Conservation (phyloP, 2,113 vertebrate species). For the Parus major region DNA sequence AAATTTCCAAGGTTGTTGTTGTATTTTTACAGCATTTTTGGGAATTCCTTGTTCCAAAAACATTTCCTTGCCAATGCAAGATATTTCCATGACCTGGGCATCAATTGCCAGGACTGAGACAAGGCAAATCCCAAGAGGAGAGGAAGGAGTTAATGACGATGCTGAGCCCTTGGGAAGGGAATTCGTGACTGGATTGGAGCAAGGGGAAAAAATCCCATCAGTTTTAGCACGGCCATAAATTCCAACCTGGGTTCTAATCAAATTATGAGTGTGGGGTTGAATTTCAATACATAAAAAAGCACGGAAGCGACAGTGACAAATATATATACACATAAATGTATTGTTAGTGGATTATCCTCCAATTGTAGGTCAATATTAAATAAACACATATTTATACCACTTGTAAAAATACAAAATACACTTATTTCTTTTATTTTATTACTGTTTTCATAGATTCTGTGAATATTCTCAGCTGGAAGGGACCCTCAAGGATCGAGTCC, state of each 20-base stretch:
- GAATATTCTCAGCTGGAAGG: not conserved
- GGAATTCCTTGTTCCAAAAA: not conserved
- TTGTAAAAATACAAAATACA: not conserved
- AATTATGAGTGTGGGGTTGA: not conserved
- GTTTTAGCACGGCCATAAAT: not conserved
- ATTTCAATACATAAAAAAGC: not conserved
- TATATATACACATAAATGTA: not conserved
- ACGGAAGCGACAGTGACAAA: not conserved
- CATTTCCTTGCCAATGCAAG: not conserved
- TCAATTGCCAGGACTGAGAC: not conserved
- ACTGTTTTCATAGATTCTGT: rapidly evolving
- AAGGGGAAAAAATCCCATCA: not conserved
- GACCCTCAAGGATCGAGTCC: not conserved
- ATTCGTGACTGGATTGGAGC: not conserved
- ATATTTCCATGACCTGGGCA: not conserved
- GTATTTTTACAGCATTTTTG: not conserved
- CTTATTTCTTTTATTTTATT: not conserved
- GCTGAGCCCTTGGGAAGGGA: not conserved
- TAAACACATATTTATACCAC: not conserved
- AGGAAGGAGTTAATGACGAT: not conserved
- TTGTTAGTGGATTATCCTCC: not conserved
- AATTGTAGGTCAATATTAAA: not conserved
- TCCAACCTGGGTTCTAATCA: not conserved
- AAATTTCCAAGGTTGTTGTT: not conserved
- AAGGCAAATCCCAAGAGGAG: not conserved